Conservation (phyloP, 2,113 vertebrate species). For the Numenius arquata region DNA sequence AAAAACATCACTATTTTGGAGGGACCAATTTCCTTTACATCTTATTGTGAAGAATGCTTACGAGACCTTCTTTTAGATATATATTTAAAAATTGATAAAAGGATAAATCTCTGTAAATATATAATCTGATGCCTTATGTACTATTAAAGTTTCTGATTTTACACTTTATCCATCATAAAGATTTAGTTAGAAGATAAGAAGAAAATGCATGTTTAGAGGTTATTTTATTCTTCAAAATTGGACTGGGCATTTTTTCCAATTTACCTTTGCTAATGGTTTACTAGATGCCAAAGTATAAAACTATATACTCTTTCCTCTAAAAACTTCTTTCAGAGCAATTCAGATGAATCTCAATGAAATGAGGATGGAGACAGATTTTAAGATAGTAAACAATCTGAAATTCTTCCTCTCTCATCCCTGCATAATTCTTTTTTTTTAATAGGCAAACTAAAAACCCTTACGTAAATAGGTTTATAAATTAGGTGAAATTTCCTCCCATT, state of each 20-base stretch:
- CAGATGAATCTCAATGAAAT: conserved; percentile 11
- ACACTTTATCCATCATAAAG: neutral
- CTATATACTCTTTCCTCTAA: conserved; percentile 10
- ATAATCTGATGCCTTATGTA: neutral
- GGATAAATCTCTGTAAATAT: conserved; percentile 30
- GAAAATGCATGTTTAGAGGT: neutral
- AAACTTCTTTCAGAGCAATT: neutral
- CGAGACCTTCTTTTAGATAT: conserved; percentile 28
- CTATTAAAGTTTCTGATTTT: conserved; percentile 50
- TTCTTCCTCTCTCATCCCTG: neutral
- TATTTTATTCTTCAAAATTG: neutral
- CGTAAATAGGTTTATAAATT: conserved; percentile 11
- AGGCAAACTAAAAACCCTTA: conserved; percentile 50
- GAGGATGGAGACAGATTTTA: conserved; percentile 29
- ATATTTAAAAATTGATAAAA: neutral
- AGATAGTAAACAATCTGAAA: conserved; percentile 9
- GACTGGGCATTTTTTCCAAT: neutral
- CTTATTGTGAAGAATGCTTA: neutral
- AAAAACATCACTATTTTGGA: conserved; percentile 10
- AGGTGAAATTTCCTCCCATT: conserved; percentile 46
- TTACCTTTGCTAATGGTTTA: neutral
- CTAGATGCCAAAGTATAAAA: conserved; percentile 7
- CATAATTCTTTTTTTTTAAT: neutral
- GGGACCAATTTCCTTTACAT: neutral
- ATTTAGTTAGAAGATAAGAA: conserved; percentile 1